A percentile compares a stretch with the other conserved stretches of the same genome.
Conservation (phyloP, 2,888 invertebrate species). For the Phymatocera aterrima region DNA sequence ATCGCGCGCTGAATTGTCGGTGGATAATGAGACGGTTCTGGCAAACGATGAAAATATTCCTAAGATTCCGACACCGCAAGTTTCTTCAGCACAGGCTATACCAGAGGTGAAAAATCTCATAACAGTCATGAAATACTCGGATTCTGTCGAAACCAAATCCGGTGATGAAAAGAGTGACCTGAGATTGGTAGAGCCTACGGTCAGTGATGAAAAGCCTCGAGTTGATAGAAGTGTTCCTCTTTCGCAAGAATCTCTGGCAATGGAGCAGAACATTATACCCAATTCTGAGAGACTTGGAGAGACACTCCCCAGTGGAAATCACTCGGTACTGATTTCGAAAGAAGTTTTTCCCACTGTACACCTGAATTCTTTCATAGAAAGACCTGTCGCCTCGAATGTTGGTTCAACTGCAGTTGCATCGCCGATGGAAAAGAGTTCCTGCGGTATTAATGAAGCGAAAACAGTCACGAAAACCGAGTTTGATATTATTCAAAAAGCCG, state of each 20-base stretch:
- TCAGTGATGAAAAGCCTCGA: neutral
- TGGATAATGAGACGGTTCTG: neutral
- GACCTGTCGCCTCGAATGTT: neutral
- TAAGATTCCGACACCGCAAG: neutral
- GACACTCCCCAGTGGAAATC: neutral
- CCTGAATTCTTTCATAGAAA: neutral
- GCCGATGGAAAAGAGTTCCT: neutral
- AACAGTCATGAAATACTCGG: neutral
- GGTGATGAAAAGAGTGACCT: neutral
- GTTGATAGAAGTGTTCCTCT: neutral
- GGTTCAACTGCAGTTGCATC: neutral
- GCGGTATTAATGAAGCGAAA: neutral
- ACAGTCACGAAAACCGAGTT: neutral
- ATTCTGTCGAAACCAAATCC: neutral
- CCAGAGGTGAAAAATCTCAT: neutral
- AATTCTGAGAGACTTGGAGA: neutral
- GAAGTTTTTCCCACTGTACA: neutral
- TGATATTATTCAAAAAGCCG: neutral
- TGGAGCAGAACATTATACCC: neutral
- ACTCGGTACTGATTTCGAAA: neutral
- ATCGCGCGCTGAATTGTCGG: neutral
- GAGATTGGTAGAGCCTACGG: neutral
- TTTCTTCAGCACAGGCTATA: neutral
- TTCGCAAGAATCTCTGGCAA: neutral
- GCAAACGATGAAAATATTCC: neutral